phyloP scores from a whole-genome alignment of 2,797 vertebrate genomes.

The Gobio occitaniae region DNA sequence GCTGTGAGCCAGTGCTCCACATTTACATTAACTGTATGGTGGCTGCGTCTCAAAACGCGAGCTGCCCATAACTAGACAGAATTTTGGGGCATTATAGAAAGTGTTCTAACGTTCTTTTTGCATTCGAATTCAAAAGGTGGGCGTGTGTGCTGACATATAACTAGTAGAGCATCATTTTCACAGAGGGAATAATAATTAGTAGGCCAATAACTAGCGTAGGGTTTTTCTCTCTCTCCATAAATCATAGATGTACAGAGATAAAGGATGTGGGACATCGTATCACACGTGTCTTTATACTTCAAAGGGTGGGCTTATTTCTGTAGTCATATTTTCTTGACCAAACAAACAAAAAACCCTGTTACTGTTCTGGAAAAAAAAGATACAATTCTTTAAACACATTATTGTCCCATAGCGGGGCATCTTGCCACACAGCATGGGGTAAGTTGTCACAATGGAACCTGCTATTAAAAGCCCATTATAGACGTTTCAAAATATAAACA shows the following conservation, averaged over 20 bases:
- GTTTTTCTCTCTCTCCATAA: not conserved
- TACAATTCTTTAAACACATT: not conserved
- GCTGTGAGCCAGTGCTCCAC: conserved; percentile 32
- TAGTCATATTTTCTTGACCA: too few relatives aligned
- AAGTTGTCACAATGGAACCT: not conserved
- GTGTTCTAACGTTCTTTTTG: not conserved
- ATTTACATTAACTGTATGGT: conserved; percentile 13
- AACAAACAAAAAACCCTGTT: not conserved
- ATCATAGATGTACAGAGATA: not conserved
- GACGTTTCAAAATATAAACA: not conserved
- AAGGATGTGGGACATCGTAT: not conserved
- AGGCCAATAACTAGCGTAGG: not conserved
- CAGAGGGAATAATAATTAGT: conserved; percentile 6
- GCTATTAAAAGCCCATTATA: not conserved
- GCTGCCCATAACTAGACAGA: not conserved
- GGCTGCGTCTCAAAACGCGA: conserved; percentile 7
- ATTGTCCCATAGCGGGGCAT: not conserved
- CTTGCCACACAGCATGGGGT: not conserved
- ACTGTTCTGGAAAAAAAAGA: not conserved
- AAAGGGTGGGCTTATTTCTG: not conserved
- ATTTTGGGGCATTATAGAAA: not conserved
- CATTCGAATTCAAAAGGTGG: conserved; percentile 9
- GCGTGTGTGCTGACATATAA: conserved; percentile 17
- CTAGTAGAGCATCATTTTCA: not conserved
- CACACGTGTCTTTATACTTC: not conserved